Base-by-base conservation (phyloP, 2,888 invertebrate species). In the Drosophila eohydei region DNA sequence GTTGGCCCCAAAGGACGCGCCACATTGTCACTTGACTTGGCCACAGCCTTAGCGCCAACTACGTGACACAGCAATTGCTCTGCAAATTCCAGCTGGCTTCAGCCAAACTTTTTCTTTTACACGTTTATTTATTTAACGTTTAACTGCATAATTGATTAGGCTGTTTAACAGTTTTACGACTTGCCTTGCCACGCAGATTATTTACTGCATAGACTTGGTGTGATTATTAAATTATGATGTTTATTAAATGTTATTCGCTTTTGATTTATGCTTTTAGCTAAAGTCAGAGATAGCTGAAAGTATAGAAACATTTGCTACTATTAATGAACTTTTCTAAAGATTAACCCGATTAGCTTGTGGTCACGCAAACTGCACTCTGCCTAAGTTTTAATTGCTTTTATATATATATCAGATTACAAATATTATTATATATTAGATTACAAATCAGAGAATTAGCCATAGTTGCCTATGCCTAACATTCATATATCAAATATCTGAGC, bases 1-100 rank as follows among this genome's bases (percentile, higher is more conserved):
- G 73, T 85, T 81, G 67, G 40, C 55, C 70, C 76, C 69, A 80
- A 83, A 73, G 80, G 80, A 73, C 73, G 57, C 69, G 64, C 72
- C 81, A 67, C 66, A 78, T 67, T 71, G 78, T 62, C 81, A 69
- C 68, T 68, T 51, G 67, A 56, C 67, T 57, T 32, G 59, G 62
- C 57, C 36, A 21, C 44, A 63, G 63, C 46, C 67, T 51, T 36
- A 51, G 44, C 70, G 70, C 78, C 67, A 59, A 54, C 81, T 83
- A 88, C 86, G 86, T 88, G 86, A 81, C 80, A 66, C 58, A 60
- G 67, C 58, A 59, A 68, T 59, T 36, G 48, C 48, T 3, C 30
- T 32, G 16, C 50, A 50, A 30, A 57, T 56, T 57, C 36, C 63
- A 73, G 41, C 68, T 48, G 12, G 34, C 26, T 40, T 36, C 14